phyloP scores from a whole-genome alignment of 2,888 invertebrate genomes.

The Scaptomyza caliginosa region DNA sequence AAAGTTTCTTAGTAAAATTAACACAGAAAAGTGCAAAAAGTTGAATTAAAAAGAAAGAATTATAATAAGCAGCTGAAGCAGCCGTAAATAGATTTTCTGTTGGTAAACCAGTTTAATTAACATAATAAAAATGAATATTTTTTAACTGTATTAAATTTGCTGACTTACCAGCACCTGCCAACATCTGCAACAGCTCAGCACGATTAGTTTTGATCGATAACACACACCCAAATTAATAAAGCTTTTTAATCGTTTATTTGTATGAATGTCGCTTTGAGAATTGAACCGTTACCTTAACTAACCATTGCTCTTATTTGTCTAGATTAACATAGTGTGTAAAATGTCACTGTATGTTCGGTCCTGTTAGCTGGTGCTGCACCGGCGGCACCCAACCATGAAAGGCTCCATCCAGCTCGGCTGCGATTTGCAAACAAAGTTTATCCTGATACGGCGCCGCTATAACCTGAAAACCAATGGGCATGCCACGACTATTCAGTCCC shows the following conservation, averaged over 20 bases:
- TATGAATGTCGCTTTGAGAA: constrained; percentile 1
- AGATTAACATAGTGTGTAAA: neutral
- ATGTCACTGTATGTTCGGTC: neutral
- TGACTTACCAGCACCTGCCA: neutral
- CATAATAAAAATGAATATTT: neutral
- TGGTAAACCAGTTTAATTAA: neutral
- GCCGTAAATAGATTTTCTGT: neutral
- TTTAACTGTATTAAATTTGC: neutral
- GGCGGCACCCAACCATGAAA: constrained; percentile 93
- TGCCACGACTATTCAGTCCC: constrained; percentile 86
- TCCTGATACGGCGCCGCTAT: constrained; percentile 91
- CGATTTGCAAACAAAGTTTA: constrained; percentile 91
- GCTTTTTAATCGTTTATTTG: constrained; percentile 15
- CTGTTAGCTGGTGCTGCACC: constrained; percentile 43
- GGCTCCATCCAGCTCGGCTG: constrained; percentile 89
- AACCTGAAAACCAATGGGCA: constrained; percentile 92
- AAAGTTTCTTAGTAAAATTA: too few relatives aligned
- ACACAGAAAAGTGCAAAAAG: too few relatives aligned
- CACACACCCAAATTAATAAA: neutral
- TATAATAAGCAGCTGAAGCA: neutral
- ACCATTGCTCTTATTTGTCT: constrained; percentile 13
- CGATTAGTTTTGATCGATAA: too few relatives aligned
- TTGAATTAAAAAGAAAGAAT: too few relatives aligned
- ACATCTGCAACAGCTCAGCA: neutral
- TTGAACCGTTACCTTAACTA: constrained; percentile 49